Base-by-base conservation (phyloP, 2,888 invertebrate genomes). In the Tanaodytes sp. region DNA sequence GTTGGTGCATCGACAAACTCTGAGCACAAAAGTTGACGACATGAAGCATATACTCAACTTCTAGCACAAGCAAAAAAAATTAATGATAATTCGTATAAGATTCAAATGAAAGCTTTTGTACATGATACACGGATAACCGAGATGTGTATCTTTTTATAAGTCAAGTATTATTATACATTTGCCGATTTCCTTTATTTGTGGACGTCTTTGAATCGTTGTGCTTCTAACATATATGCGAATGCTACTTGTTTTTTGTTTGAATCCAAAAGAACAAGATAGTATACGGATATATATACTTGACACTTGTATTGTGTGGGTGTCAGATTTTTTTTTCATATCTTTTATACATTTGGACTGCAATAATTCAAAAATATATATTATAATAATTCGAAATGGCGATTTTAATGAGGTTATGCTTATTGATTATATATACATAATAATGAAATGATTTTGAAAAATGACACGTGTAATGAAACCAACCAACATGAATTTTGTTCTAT, bases 1-100 rank as follows among this genome's bases (percentile, higher is more conserved):
- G 54, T 27, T 23, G 19, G 31, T 63, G 48, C 27, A 51, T 30
- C 15, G 31, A 51, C 33, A n/a, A n/a, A n/a, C n/a, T n/a, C n/a
- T 15, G 52, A 52, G 66, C 66, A 66, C 66, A 66, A 66, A 55
- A n/a, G n/a, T n/a, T n/a, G n/a, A n/a, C n/a, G n/a, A n/a, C n/a
- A n/a, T n/a, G n/a, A n/a, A n/a, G n/a, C n/a, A n/a, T n/a, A n/a
- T n/a, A n/a, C n/a, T n/a, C n/a, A n/a, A n/a, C n/a, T n/a, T n/a
- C n/a, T n/a, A n/a, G n/a, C n/a, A n/a, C n/a, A n/a, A n/a, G n/a
- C n/a, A n/a, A n/a, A n/a, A n/a, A n/a, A n/a, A n/a, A n/a, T n/a
- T n/a, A n/a, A n/a, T n/a, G n/a, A n/a, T n/a, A n/a, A n/a, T n/a
- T n/a, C n/a, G n/a, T n/a, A n/a, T n/a, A n/a, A n/a, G n/a, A n/a